Evolutionary conservation across 2,888 invertebrate genomes (phyloP).

Genomic region (Cheilosia vernalis): DNA sequence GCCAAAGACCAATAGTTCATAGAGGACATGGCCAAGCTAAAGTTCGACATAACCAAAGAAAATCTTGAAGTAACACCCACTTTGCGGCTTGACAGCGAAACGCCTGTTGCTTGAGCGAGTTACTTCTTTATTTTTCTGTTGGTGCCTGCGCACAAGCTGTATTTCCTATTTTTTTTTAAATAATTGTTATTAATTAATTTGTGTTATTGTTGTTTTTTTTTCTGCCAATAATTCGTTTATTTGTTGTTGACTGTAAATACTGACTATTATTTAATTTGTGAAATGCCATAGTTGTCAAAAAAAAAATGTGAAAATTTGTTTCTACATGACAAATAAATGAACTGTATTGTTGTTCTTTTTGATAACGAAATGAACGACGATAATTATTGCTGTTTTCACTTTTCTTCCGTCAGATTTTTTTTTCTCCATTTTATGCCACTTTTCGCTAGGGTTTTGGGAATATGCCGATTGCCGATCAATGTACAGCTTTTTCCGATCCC

Average conservation of each 20-base stretch:
- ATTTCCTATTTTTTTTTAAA: conserved; percentile 62
- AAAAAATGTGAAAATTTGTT: conserved; percentile 39
- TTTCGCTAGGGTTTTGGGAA: conserved; percentile 1
- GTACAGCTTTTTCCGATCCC: neutral
- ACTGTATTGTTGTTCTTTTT: conserved; percentile 33
- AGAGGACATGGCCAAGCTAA: conserved; percentile 80
- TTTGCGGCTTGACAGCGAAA: conserved; percentile 65
- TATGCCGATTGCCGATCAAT: neutral
- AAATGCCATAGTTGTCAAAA: conserved; percentile 52
- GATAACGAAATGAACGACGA: conserved; percentile 22
- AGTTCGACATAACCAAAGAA: conserved; percentile 81
- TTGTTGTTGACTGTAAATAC: conserved; percentile 60
- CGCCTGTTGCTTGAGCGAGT: conserved; percentile 51
- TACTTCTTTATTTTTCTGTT: conserved; percentile 3
- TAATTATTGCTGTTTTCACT: conserved; percentile 48
- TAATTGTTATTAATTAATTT: conserved; percentile 51
- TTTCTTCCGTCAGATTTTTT: neutral
- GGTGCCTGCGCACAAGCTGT: neutral
- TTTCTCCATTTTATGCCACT: neutral
- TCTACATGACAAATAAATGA: conserved; percentile 48
- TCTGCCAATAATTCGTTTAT: conserved; percentile 9
- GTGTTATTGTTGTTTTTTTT: conserved; percentile 50
- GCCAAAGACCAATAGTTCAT: conserved; percentile 76
- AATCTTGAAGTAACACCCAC: conserved; percentile 79
- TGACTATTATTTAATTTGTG: conserved; percentile 51